Evolutionary conservation across 53 echinoderm and acorn worm species (phyloP).

Genomic region (Patiria pectinifera): DNA sequence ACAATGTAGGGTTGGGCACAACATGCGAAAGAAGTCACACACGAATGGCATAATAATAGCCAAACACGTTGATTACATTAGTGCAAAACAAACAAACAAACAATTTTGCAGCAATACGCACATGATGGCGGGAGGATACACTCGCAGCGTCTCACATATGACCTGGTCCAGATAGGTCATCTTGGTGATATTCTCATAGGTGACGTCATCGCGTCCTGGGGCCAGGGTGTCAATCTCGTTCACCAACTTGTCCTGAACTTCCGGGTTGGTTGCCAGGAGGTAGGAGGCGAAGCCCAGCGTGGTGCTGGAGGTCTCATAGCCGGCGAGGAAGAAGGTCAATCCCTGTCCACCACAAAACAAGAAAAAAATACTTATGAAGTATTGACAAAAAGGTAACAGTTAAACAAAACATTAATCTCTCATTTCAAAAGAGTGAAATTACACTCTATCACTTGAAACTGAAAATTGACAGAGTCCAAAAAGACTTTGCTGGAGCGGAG

Average conservation of each 20-base stretch:
- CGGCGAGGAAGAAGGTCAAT: conserved; percentile 75
- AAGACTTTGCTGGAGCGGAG: too few species aligned
- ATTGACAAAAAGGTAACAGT: too few species aligned
- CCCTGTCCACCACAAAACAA: conserved; percentile 37
- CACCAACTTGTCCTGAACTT: conserved; percentile 76
- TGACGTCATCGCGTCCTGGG: conserved; percentile 54
- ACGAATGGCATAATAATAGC: too few species aligned
- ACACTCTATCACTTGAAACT: too few species aligned
- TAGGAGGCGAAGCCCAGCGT: conserved; percentile 69
- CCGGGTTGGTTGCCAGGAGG: conserved; percentile 73
- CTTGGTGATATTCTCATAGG: conserved; percentile 67
- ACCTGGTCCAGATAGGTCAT: conserved; percentile 83
- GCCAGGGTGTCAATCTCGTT: conserved; percentile 71
- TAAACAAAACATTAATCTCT: too few species aligned
- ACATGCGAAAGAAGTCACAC: background rate
- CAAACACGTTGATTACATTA: too few species aligned
- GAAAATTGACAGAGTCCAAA: too few species aligned
- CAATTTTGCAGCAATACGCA: conserved; percentile 32
- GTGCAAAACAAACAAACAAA: too few species aligned
- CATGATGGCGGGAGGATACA: conserved; percentile 74
- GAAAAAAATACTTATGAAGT: too few species aligned
- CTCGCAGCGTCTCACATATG: conserved; percentile 73
- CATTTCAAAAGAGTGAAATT: too few species aligned
- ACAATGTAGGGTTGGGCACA: background rate
- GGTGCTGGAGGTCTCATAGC: conserved; percentile 76